Evolutionary conservation across 2,113 vertebrate genomes (phyloP), one percentile per base, ranked within the genome.

Genomic region (Riparia riparia): DNA sequence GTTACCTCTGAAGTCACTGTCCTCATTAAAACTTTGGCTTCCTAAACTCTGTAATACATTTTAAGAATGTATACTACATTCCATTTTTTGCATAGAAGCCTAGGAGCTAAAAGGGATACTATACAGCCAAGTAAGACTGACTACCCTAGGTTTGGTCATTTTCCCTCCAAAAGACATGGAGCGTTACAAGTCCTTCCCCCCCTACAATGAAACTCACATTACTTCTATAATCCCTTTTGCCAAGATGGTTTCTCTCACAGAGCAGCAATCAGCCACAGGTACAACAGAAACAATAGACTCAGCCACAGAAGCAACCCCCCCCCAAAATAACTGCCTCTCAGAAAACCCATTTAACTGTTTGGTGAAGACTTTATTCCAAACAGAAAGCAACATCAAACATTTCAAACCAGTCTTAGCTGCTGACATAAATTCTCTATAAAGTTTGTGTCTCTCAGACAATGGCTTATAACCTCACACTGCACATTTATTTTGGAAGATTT

Each of bases 1-100:
- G 81, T 61, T 95, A 94, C 54, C 65, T 86, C 89, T 94, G 86
- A 92, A 92, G 58, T 86, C 94, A 94, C 44, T 72, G n/a, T 53
- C 69, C 53, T 84, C 73, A 72, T 91, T 92, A 95, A 89, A 94
- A 87, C 57, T 68, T 84, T 54, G 86, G 91, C 72, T 95, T 89
- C 74, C 65, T 79, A 51, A 91, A 84, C 57, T 44, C 49, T 26
- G 28, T 28, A 79, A 78, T 19, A 37, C 24, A 79, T 76, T 84
- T 82, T 47, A 87, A 68, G 56, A 82, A 81, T 49, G 69, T 19
- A 68, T 21, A 31, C 31, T 28, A 61, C 60, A 18, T 89, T 81
- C 77, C 61, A 73, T 78, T 86, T 90, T 73, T 74, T 4, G 0
- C 60, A 78, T n/a, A 71, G 41, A 83, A 49, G 51, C 39, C 77